phyloP scores from a whole-genome alignment of 2,113 vertebrate species.

The Platycercus adscitus region DNA sequence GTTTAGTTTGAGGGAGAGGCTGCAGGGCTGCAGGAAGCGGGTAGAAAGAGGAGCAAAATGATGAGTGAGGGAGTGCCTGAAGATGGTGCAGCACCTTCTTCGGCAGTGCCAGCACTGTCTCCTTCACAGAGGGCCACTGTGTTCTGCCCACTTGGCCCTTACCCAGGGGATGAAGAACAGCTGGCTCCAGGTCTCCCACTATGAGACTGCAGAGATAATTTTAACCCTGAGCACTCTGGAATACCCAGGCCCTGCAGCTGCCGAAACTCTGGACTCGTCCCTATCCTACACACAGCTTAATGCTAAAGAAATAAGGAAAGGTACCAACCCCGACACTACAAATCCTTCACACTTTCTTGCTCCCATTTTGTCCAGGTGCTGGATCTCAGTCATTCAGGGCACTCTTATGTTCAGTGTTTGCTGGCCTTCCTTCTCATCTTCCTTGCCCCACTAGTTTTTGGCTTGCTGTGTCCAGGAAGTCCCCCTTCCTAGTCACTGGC shows the following conservation, averaged over 20 bases:
- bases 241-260: not conserved
- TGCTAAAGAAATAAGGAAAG: not conserved
- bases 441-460: not conserved
- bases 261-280: not conserved
- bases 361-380: not conserved
- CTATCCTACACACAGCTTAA: not conserved
- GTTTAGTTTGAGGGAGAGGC: constrained; percentile 57
- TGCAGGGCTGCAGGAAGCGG: not conserved
- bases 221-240: not conserved
- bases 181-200: not conserved
- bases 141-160: not conserved
- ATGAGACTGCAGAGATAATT: not conserved
- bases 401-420: not conserved
- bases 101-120: not conserved
- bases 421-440: not conserved
- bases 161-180: not conserved
- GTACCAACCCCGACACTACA: not conserved
- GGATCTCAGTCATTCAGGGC: not conserved
- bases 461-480: not conserved
- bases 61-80: not conserved
- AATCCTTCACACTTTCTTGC: not conserved
- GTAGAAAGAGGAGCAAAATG: not conserved
- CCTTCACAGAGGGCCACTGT: constrained; percentile 14
- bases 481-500: not conserved
- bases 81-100: not conserved